Percentiles rank a stretch among this genome's conserved stretches.
phyloP scores from a whole-genome alignment of 2,888 invertebrate genomes.

The Leucania comma region DNA sequence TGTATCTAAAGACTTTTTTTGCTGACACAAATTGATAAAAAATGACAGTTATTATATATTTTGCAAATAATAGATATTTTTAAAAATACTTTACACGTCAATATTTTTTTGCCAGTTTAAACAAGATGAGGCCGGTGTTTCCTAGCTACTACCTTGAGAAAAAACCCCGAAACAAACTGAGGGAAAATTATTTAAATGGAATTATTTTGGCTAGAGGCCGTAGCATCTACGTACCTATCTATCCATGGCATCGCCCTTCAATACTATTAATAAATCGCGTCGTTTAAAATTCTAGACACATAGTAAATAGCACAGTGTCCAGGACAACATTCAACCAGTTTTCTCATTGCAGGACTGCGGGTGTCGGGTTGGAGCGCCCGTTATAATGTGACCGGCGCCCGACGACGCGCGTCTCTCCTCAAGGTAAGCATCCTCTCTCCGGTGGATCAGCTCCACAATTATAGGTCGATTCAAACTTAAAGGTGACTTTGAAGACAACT shows the following conservation, averaged over 20 bases:
- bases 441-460: conserved; percentile 20
- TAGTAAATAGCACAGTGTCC: conserved; percentile 2
- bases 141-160: too few species aligned
- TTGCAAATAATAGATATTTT: too few species aligned
- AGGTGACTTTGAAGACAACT: not conserved
- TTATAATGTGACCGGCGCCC: conserved; percentile 89
- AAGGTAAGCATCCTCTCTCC: conserved; percentile 83
- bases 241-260: not conserved
- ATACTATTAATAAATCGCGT: too few species aligned
- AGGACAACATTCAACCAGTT: conserved; percentile 48
- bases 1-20: not conserved
- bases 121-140: too few species aligned
- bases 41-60: too few species aligned
- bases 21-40: not conserved
- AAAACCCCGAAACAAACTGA: too few species aligned
- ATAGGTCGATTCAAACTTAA: not conserved
- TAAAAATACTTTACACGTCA: too few species aligned
- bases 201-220: not conserved
- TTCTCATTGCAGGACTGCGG: conserved; percentile 77
- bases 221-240: not conserved
- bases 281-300: too few species aligned
- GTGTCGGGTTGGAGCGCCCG: conserved; percentile 79
- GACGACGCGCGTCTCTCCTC: conserved; percentile 84
- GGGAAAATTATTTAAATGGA: too few species aligned
- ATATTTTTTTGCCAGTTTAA: too few species aligned